Conservation (phyloP, 2,113 vertebrate species). For the Poicephalus meyeri region DNA sequence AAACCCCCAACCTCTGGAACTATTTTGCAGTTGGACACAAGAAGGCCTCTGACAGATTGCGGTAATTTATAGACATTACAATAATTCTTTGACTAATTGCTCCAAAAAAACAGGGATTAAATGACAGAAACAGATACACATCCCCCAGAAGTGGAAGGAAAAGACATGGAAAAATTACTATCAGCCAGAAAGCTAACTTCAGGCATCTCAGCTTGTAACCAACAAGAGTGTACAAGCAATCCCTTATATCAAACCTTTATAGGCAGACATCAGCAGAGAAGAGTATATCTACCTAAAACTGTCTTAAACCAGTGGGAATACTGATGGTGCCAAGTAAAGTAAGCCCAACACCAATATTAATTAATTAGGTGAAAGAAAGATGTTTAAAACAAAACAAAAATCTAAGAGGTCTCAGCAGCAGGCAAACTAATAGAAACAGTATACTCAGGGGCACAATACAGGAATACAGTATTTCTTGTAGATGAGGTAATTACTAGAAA, state of each 20-base stretch:
- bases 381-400: background rate
- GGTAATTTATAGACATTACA: slow-evolving; percentile 30
- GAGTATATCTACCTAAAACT: background rate
- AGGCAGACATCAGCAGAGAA: background rate
- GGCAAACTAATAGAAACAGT: background rate
- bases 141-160: slow-evolving; percentile 2
- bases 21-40: background rate
- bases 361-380: background rate
- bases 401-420: background rate
- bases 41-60: background rate
- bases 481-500: slow-evolving; percentile 42
- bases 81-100: slow-evolving; percentile 48
- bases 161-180: slow-evolving; percentile 30
- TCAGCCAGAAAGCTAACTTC: slow-evolving; percentile 38
- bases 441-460: background rate
- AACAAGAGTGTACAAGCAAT: background rate
- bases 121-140: slow-evolving; percentile 56
- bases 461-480: slow-evolving; percentile 26
- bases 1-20: background rate
- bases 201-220: slow-evolving; percentile 42
- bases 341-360: background rate
- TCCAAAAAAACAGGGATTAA: slow-evolving; percentile 36
- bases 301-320: background rate
- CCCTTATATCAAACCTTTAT: background rate
- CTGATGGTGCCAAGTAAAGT: background rate